phyloP scores from a whole-genome alignment of 2,888 invertebrate species.

The Kryphioiulus occultus region DNA sequence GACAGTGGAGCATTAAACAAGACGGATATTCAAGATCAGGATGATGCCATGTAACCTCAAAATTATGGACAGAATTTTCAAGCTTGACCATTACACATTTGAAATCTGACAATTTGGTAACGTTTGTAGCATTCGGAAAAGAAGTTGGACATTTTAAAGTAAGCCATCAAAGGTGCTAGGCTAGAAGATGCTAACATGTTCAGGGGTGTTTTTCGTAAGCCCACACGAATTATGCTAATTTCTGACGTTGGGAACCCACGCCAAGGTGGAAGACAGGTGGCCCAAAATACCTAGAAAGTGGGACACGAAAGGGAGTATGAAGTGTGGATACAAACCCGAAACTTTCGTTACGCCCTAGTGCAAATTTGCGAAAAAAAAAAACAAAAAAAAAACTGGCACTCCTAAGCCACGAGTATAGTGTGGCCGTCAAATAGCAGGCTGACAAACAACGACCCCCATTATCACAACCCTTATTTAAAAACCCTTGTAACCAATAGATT shows the following conservation, averaged over 20 bases:
- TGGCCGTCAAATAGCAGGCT: neutral
- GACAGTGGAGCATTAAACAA: too few species aligned
- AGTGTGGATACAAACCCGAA: conserved; percentile 26
- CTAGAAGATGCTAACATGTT: neutral
- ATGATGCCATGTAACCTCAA: too few species aligned
- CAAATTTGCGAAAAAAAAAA: neutral
- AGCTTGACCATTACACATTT: too few species aligned
- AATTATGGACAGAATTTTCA: too few species aligned
- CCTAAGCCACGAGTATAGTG: neutral
- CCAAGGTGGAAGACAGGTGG: conserved; percentile 24
- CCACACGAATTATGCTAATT: neutral
- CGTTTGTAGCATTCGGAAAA: neutral
- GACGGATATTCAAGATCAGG: too few species aligned
- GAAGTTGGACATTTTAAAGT: neutral
- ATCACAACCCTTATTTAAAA: neutral
- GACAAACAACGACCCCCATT: neutral
- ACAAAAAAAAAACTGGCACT: neutral
- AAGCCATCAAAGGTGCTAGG: neutral
- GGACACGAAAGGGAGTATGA: conserved; percentile 2
- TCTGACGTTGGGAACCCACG: neutral
- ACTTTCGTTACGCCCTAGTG: neutral
- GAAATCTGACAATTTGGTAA: too few species aligned
- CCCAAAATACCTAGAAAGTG: conserved; percentile 11
- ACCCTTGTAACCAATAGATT: conserved; percentile 29
- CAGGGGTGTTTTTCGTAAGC: neutral